Evolutionary conservation across 2,113 vertebrate species (phyloP), one percentile per base, ranked within the genome.

Genomic region (Crotalus viridis): DNA sequence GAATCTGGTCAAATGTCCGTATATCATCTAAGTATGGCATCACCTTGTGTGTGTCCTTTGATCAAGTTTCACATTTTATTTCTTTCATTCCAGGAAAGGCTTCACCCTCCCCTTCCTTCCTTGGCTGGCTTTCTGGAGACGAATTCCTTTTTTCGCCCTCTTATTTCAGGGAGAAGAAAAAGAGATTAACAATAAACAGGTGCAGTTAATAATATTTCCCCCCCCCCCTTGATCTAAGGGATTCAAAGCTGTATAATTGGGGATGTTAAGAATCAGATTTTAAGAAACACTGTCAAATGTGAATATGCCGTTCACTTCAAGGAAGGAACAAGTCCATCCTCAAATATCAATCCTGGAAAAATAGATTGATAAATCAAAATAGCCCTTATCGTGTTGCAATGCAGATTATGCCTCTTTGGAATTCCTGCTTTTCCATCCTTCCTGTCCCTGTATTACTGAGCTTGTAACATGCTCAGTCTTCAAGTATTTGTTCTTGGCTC

Each of bases 131-230:
- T 88, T 92, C 87, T 81, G 52, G 17, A n/a, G 56, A 95, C 94
- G 91, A 93, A 54, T 93, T 94, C 94, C 90, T 56, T 88, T 88
- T 93, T 93, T 94, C 10, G 8, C 59, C 94, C 94, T 43, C 91
- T 51, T 89, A 93, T 95, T 94, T 95, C 81, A 69, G 93, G 88
- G 93, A 54, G 91, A 86, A 87, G 93, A 48, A 61, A 90, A 86
- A 87, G 90, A 56, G 43, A 96, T 95, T 93, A 93, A 95, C 91
- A 94, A 96, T 74, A 95, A 85, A 93, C 21, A 91, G 87, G 61
- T 59, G 43, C 21, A 12, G 26, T 55, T 89, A 74, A 93, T 89
- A 91, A 85, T 2, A 54, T 39, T 33, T 33, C 33, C 10, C 28
- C 13, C 1, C 22, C 22, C 19, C 3, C 13, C 54, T 93, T 69